Conservation (phyloP, 2,113 vertebrate species). For the Apaloderma vittatum region DNA sequence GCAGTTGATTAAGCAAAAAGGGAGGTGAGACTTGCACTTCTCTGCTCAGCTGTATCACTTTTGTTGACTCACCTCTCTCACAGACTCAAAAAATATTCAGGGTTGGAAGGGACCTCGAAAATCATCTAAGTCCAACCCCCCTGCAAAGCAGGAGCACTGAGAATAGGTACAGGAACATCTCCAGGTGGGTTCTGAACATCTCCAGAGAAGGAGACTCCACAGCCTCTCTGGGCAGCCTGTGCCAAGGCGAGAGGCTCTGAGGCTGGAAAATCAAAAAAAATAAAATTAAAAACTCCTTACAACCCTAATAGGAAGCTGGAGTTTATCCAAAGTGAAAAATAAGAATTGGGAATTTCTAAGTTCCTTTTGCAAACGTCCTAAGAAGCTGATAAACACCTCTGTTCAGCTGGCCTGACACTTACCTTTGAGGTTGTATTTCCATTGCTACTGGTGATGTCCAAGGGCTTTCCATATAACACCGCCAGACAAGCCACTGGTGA, state of each 20-base stretch:
- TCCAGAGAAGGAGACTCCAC: too few species aligned
- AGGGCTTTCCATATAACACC: not conserved
- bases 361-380: not conserved
- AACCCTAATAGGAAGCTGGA: not conserved
- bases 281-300: not conserved
- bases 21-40: not conserved
- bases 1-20: not conserved
- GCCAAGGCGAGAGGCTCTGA: too few species aligned
- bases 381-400: not conserved
- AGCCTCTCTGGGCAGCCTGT: too few species aligned
- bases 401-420: not conserved
- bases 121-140: too few species aligned
- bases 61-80: not conserved
- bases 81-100: too few species aligned
- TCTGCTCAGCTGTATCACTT: not conserved
- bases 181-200: too few species aligned
- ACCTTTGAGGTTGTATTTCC: not conserved
- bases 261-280: too few species aligned
- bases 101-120: too few species aligned
- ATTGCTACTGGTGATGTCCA: not conserved
- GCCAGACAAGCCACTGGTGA: not conserved
- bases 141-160: too few species aligned
- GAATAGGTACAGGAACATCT: too few species aligned
- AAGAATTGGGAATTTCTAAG: not conserved
- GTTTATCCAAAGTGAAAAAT: not conserved